A percentile compares a stretch with the other conserved stretches of the same genome.
Conservation (phyloP, 2,113 vertebrate genomes). For the Sphyrna mokarran region DNA sequence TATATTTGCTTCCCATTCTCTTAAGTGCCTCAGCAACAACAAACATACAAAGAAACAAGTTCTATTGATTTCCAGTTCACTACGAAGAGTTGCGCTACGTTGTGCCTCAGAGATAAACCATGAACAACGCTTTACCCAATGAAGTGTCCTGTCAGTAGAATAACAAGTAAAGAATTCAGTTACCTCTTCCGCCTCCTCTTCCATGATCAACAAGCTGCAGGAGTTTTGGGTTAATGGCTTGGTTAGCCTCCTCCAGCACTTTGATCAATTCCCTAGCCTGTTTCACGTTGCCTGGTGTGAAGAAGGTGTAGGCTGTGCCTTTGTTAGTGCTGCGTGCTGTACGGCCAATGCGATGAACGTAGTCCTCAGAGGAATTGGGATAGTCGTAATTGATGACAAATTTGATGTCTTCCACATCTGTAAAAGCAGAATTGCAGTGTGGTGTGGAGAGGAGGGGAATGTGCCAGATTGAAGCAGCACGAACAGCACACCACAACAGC, state of each 20-base stretch:
- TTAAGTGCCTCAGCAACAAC: not conserved
- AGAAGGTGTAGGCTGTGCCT: constrained; percentile 97
- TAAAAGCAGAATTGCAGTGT: constrained; percentile 38
- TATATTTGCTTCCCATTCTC: not conserved
- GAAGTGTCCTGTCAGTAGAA: not conserved
- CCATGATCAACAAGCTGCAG: constrained; percentile 88
- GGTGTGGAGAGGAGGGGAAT: constrained; percentile 27
- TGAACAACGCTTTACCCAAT: not conserved
- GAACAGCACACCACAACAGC: constrained; percentile 32
- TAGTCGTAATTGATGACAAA: constrained; percentile 99
- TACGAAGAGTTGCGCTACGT: not conserved
- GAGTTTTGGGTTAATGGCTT: constrained; percentile 93
- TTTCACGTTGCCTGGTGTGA: constrained; percentile 91
- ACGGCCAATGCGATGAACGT: constrained; percentile 91
- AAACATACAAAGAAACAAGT: not conserved
- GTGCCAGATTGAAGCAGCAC: not conserved
- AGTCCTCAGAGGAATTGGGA: constrained; percentile 94
- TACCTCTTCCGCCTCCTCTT: constrained; percentile 77
- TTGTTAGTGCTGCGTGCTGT: constrained; percentile 97
- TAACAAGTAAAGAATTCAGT: constrained; percentile 41
- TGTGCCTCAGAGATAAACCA: not conserved
- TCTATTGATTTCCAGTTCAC: not conserved
- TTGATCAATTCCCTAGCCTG: constrained; percentile 90
- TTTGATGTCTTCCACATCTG: constrained; percentile 97
- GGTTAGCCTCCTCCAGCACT: constrained; percentile 88